These are phyloP conservation scores for Drosophila siamana DNA, from an alignment of 2,888 invertebrate species.

Conservation along the genomic window DNA sequence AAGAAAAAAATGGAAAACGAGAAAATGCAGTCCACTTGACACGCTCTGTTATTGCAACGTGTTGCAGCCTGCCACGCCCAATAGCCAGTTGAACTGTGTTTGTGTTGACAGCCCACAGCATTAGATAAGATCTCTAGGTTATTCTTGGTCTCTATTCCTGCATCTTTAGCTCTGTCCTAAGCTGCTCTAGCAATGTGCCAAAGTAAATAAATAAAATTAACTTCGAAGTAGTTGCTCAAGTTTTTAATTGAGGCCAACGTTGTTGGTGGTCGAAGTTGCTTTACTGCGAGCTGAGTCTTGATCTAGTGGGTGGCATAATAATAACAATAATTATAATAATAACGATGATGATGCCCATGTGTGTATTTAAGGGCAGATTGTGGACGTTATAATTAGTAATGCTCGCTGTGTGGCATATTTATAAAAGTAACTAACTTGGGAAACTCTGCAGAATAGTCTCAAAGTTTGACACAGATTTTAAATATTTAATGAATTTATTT, in stretches of 20 bases:
- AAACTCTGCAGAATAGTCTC: too few relatives aligned
- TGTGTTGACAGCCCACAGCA: slow-evolving; percentile 39
- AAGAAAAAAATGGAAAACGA: background rate
- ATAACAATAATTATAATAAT: too few relatives aligned
- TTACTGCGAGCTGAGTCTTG: background rate
- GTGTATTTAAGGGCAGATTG: too few relatives aligned
- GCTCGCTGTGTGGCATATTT: too few relatives aligned
- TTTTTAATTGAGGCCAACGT: slow-evolving; percentile 26
- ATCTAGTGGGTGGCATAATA: background rate
- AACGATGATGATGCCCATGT: too few relatives aligned
- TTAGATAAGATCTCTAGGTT: slow-evolving; percentile 31
- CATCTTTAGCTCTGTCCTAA: background rate
- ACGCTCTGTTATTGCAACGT: slow-evolving; percentile 31
- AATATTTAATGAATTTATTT: too few relatives aligned
- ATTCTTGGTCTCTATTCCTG: background rate
- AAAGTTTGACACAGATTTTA: too few relatives aligned
- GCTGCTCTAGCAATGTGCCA: slow-evolving; percentile 5
- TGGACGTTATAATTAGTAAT: too few relatives aligned
- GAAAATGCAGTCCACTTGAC: slow-evolving; percentile 22
- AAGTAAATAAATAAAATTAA: slow-evolving; percentile 13
- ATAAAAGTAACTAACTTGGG: too few relatives aligned
- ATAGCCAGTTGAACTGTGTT: slow-evolving; percentile 39
- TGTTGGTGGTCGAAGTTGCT: slow-evolving; percentile 17
- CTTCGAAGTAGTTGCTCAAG: slow-evolving; percentile 12
- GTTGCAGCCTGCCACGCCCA: slow-evolving; percentile 42